Evolutionary conservation across 37 sponge, comb jelly and placozoan species (phyloP).

Genomic region (Diacarnus erythraeanus): DNA sequence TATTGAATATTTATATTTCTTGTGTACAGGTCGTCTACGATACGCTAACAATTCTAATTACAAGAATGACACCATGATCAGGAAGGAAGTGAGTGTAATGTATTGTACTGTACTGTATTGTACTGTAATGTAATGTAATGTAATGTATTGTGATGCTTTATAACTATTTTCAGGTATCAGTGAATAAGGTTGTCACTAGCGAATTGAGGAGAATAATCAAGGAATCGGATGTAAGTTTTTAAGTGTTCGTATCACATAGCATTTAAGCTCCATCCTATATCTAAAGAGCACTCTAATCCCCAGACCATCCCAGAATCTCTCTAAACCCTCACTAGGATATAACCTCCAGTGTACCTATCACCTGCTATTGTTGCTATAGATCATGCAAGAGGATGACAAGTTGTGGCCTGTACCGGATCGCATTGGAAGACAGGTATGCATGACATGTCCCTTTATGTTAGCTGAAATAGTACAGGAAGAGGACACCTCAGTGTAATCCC

Average conservation of each 20-base stretch:
- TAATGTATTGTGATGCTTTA: not conserved
- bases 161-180: slow-evolving; percentile 47
- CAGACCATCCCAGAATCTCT: not conserved
- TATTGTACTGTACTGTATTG: not conserved
- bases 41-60: slow-evolving; percentile 99
- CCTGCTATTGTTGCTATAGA: slow-evolving; percentile 30
- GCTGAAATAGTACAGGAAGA: too few species aligned
- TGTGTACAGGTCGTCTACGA: slow-evolving; percentile 79
- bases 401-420: slow-evolving; percentile 97
- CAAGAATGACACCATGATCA: slow-evolving; percentile 99
- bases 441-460: too few species aligned
- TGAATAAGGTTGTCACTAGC: slow-evolving; percentile 71
- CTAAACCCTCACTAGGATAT: too few species aligned
- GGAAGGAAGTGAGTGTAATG: slow-evolving; percentile 83
- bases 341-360: not conserved
- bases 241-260: not conserved
- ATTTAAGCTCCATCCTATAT: not conserved
- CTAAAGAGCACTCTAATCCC: not conserved
- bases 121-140: too few species aligned
- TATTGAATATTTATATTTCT: not conserved
- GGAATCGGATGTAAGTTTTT: slow-evolving; percentile 80
- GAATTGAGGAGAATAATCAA: slow-evolving; percentile 89
- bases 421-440: slow-evolving; percentile 86
- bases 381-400: slow-evolving; percentile 95
- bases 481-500: too few species aligned